phyloP scores from a whole-genome alignment of 23 tunicate species.

The Halocynthia roretzi region DNA sequence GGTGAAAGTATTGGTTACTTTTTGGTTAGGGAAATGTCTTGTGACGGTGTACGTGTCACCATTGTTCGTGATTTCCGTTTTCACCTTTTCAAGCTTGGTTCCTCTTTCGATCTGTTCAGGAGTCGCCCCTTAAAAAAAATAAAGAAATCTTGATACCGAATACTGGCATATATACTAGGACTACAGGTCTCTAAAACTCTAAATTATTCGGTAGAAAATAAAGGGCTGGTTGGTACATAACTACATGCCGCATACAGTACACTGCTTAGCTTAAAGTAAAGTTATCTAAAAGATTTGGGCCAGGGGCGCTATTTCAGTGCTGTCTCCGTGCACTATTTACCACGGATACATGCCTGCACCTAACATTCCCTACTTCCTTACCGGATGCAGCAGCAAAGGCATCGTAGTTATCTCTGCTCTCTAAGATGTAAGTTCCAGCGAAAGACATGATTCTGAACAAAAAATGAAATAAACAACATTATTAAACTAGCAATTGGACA shows the following conservation, averaged over 20 bases:
- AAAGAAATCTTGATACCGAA: not conserved
- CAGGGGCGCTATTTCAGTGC: no score
- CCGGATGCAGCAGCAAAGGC: conserved; percentile 13
- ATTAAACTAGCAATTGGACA: no score
- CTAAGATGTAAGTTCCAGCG: conserved; percentile 12
- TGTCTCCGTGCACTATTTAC: no score
- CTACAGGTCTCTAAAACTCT: no score
- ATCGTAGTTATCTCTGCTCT: conserved; percentile 18
- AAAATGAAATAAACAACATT: no score
- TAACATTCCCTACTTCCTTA: not conserved
- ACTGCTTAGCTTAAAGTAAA: no score
- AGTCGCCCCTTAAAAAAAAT: conserved; percentile 3
- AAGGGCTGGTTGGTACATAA: no score
- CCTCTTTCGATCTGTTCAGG: conserved; percentile 14
- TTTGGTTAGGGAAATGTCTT: conserved; percentile 48
- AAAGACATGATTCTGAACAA: conserved; percentile 13
- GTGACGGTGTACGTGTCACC: conserved; percentile 54
- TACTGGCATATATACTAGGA: no score
- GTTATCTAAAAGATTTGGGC: no score
- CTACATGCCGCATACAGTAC: no score
- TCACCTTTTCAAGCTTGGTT: not conserved
- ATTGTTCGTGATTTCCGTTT: conserved; percentile 39
- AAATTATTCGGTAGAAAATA: no score
- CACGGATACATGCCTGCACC: no score
- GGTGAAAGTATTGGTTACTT: conserved; percentile 53